A percentile compares a stretch with the other conserved stretches of the same genome.
Evolutionary conservation across 2,113 vertebrate species (phyloP).

Genomic region (Clarias batrachus): DNA sequence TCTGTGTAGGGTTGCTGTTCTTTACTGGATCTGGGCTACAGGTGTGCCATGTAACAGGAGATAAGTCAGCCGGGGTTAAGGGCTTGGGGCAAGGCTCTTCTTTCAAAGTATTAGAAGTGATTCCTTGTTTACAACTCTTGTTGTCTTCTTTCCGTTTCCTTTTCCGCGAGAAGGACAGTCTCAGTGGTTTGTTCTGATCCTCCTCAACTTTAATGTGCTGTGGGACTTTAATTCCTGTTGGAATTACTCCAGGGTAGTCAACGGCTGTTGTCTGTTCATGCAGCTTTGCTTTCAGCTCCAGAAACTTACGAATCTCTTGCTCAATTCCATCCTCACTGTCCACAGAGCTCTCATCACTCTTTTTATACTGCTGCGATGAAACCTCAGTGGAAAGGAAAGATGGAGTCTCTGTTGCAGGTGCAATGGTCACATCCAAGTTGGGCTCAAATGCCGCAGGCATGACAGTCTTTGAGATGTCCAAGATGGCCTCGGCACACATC

Average conservation of each 20-base stretch:
- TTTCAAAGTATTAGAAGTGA: conserved; percentile 13
- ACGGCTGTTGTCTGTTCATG: conserved; percentile 63
- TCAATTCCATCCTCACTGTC: conserved; percentile 96
- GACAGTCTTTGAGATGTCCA: conserved; percentile 94
- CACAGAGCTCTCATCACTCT: conserved; percentile 80
- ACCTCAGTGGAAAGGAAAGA: conserved; percentile 37
- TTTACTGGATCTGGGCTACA: conserved; percentile 8
- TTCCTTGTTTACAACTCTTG: conserved; percentile 25
- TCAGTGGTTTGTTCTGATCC: conserved; percentile 61
- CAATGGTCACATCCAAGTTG: conserved; percentile 40
- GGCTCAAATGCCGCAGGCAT: conserved; percentile 76
- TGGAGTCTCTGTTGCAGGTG: conserved; percentile 44
- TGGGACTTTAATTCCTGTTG: conserved; percentile 28
- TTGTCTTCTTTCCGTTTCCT: conserved; percentile 67
- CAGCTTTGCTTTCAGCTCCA: conserved; percentile 87
- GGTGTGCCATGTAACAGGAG: conserved; percentile 8
- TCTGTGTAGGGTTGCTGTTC: conserved; percentile 32
- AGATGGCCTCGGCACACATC: conserved; percentile 93
- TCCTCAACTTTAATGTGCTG: conserved; percentile 49
- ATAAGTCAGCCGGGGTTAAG: conserved; percentile 35
- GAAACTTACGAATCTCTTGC: conserved; percentile 87
- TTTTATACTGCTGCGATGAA: conserved; percentile 53
- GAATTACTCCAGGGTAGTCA: background rate
- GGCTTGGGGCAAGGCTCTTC: conserved; percentile 45
- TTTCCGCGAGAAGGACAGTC: conserved; percentile 66